A percentile compares a stretch with the other conserved stretches of the same genome.
Conservation (phyloP, 2,113 vertebrate genomes). For the Mola mola region DNA sequence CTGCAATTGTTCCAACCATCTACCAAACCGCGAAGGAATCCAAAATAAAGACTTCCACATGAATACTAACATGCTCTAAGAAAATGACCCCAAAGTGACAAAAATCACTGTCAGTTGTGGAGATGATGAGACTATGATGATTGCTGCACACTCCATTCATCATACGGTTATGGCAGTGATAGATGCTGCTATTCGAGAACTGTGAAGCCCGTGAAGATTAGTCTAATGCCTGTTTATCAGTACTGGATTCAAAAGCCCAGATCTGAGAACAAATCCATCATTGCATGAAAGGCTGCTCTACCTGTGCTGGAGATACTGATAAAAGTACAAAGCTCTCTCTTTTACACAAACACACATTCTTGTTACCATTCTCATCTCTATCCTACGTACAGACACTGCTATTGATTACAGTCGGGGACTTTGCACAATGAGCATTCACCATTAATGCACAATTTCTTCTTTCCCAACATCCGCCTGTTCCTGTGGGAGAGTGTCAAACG, state of each 20-base stretch:
- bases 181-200: slow-evolving; percentile 20
- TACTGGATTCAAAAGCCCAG: slow-evolving; percentile 45
- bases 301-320: slow-evolving; percentile 35
- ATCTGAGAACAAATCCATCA: slow-evolving; percentile 58
- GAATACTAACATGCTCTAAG: slow-evolving; percentile 24
- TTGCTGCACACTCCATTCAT: slow-evolving; percentile 35
- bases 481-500: slow-evolving; percentile 16
- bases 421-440: slow-evolving; percentile 39
- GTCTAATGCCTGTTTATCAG: slow-evolving; percentile 49
- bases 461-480: not conserved
- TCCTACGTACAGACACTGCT: slow-evolving; percentile 39
- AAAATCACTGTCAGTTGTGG: slow-evolving; percentile 25
- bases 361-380: slow-evolving; percentile 51
- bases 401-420: slow-evolving; percentile 60
- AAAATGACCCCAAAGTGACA: slow-evolving; percentile 44
- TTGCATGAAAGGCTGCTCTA: slow-evolving; percentile 51
- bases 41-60: slow-evolving; percentile 13
- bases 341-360: slow-evolving; percentile 10
- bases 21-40: slow-evolving; percentile 5
- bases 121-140: slow-evolving; percentile 27
- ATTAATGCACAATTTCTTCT: slow-evolving; percentile 41
- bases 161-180: slow-evolving; percentile 25
- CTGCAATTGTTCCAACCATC: not conserved
- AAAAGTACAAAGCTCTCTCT: slow-evolving; percentile 10
- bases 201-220: slow-evolving; percentile 47